phyloP scores from a whole-genome alignment of 1,140 invertebrate species.

The Rhyacophila brunnea region DNA sequence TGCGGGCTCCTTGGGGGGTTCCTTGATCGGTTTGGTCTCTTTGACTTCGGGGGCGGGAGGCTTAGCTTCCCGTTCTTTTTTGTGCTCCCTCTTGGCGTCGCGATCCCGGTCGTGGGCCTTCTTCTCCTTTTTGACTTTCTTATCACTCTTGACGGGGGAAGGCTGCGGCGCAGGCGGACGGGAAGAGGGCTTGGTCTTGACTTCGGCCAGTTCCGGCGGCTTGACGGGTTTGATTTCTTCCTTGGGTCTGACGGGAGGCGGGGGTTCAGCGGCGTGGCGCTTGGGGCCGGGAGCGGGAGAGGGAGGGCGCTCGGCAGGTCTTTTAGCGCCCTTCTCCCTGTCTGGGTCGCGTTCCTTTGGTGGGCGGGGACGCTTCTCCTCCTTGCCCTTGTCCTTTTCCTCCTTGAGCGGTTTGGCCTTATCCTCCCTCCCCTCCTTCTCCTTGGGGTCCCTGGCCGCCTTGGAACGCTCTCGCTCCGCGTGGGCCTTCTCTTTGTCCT shows the following conservation, averaged over 20 bases:
- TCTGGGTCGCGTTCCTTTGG: constrained; percentile 62
- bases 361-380: constrained; percentile 63
- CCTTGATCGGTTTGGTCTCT: constrained; percentile 49
- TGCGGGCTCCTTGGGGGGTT: constrained; percentile 46
- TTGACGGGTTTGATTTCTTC: constrained; percentile 47
- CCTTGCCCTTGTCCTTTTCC: constrained; percentile 60
- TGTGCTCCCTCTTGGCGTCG: constrained; percentile 53
- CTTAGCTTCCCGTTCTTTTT: constrained; percentile 48
- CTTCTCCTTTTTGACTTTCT: constrained; percentile 55
- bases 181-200: constrained; percentile 45
- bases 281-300: constrained; percentile 58
- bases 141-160: constrained; percentile 45
- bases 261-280: constrained; percentile 56
- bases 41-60: constrained; percentile 41
- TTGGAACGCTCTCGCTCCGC: constrained; percentile 62
- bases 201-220: constrained; percentile 42
- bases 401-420: constrained; percentile 60
- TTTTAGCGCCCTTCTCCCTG: constrained; percentile 58
- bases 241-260: constrained; percentile 50
- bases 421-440: constrained; percentile 49
- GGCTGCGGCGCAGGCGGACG: constrained; percentile 46
- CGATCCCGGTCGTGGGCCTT: constrained; percentile 55
- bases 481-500: constrained; percentile 57
- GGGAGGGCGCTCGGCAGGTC: constrained; percentile 46
- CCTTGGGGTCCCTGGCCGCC: constrained; percentile 51